Evolutionary conservation across 2,888 invertebrate genomes (phyloP).

Genomic region (Horisme vitalbata): DNA sequence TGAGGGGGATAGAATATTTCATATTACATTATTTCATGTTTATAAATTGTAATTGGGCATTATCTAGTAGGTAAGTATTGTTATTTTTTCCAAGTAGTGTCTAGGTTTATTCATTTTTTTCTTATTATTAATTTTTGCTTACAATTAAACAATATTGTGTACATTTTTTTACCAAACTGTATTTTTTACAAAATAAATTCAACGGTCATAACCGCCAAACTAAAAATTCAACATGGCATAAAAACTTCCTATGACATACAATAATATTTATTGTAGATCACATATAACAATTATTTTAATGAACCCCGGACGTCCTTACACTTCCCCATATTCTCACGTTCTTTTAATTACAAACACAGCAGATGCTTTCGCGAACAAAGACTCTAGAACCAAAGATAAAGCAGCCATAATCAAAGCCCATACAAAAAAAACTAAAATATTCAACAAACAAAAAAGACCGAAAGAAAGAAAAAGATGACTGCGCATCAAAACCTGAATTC

Average conservation of each 20-base stretch:
- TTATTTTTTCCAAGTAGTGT: too few relatives aligned
- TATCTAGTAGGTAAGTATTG: too few relatives aligned
- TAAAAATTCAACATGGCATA: constrained; percentile 31
- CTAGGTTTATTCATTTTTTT: too few relatives aligned
- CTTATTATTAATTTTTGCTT: not conserved
- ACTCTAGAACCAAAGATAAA: constrained; percentile 61
- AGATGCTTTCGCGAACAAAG: constrained; percentile 57
- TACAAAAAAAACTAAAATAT: constrained; percentile 70
- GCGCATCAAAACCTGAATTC: constrained; percentile 77
- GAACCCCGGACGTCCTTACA: constrained; percentile 52
- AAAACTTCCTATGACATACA: constrained; percentile 21
- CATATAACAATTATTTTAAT: constrained; percentile 39
- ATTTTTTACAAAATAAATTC: not conserved
- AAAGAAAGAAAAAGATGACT: constrained; percentile 62
- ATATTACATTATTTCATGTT: too few relatives aligned
- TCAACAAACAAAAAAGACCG: constrained; percentile 57
- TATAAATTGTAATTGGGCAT: too few relatives aligned
- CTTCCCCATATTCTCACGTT: constrained; percentile 74
- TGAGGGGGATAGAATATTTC: not conserved
- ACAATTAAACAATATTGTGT: too few relatives aligned
- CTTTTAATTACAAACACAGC: constrained; percentile 72
- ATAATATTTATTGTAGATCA: constrained; percentile 37
- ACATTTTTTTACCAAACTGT: too few relatives aligned
- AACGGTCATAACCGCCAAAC: constrained; percentile 33
- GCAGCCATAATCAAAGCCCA: constrained; percentile 54